Conservation (phyloP, 2,797 vertebrate genomes). For the Sebastes paucispinis region DNA sequence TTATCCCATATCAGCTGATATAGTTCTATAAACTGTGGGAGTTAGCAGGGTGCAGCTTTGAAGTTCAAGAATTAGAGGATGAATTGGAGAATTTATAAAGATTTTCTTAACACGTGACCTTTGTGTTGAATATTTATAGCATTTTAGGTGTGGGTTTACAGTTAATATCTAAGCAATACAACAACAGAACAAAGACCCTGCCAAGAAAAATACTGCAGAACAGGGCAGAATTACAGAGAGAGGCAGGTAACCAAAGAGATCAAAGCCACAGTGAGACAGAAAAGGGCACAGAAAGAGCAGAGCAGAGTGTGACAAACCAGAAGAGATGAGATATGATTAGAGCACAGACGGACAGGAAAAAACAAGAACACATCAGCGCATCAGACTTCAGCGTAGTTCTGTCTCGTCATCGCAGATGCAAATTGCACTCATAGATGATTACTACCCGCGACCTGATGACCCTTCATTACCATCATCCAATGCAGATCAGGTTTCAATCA, state of each 20-base stretch:
- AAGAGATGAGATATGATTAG: neutral
- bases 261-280: neutral
- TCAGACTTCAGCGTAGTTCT: neutral
- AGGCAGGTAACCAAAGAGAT: neutral
- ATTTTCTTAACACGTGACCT: slow-evolving; percentile 6
- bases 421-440: slow-evolving; percentile 37
- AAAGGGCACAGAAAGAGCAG: neutral
- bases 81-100: neutral
- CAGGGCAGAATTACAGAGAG: neutral
- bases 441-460: slow-evolving; percentile 14
- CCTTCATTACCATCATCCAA: slow-evolving; percentile 22
- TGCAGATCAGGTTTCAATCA: slow-evolving; percentile 27
- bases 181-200: neutral
- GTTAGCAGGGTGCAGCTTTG: neutral
- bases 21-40: neutral
- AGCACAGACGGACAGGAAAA: neutral
- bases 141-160: neutral
- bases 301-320: neutral
- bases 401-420: neutral
- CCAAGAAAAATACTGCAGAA: neutral
- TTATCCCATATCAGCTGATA: neutral
- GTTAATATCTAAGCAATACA: neutral
- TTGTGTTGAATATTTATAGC: neutral
- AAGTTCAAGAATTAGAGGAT: neutral
- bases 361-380: neutral